These are phyloP conservation scores for Calameuta filiformis DNA, from an alignment of 2,888 invertebrate genomes.

Conservation along the genomic window DNA sequence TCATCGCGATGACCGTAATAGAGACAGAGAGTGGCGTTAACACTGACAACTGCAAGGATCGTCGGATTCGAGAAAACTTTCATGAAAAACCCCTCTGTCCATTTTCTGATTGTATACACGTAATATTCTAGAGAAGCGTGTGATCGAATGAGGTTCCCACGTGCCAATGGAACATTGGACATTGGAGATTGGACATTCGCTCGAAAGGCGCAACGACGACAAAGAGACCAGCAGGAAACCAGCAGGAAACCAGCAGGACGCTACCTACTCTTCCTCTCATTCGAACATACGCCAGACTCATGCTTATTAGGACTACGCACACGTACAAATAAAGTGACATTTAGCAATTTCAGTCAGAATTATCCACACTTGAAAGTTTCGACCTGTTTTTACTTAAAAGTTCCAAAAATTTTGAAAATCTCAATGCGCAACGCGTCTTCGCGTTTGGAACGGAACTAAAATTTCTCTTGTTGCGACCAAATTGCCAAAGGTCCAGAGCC, in stretches of 20 bases:
- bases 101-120: constrained; percentile 41
- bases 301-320: neutral
- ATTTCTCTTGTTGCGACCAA: constrained; percentile 30
- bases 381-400: neutral
- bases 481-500: constrained; percentile 59
- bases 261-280: neutral
- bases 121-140: constrained; percentile 34
- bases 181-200: too few species aligned
- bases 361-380: neutral
- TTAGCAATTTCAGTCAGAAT: neutral
- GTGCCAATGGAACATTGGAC: too few species aligned
- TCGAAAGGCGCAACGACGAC: too few species aligned
- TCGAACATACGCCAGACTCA: neutral
- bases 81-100: constrained; percentile 52
- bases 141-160: constrained; percentile 31
- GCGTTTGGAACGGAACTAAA: too few species aligned
- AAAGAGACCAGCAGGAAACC: too few species aligned
- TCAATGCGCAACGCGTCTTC: neutral
- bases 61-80: neutral
- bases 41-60: neutral
- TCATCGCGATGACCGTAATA: neutral
- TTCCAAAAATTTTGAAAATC: neutral
- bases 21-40: too few species aligned
- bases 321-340: neutral
- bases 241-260: too few species aligned